Percentiles rank a stretch among this genome's conserved stretches.
phyloP scores from a whole-genome alignment of 2,888 invertebrate genomes.

The Hypena proboscidalis region DNA sequence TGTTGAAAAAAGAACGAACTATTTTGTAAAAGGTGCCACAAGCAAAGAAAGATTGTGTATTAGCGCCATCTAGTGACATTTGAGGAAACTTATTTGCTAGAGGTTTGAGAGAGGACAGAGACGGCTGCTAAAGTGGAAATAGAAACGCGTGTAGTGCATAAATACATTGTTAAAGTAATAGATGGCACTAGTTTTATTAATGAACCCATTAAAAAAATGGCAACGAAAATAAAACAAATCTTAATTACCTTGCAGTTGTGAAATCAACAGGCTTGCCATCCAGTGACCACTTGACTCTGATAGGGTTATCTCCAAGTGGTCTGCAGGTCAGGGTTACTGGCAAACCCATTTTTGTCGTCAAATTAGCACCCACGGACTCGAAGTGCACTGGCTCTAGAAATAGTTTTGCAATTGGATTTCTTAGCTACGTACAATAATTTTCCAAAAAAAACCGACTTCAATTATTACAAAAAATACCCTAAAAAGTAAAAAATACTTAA shows the following conservation, averaged over 20 bases:
- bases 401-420: conserved; percentile 28
- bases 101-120: background rate
- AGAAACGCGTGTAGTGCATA: no score
- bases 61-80: no score
- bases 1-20: background rate
- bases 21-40: background rate
- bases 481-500: no score
- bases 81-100: no score
- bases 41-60: no score
- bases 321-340: conserved; percentile 90
- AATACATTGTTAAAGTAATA: no score
- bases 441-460: background rate
- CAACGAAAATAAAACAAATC: background rate
- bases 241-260: conserved; percentile 67
- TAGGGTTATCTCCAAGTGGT: conserved; percentile 93
- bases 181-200: no score
- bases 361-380: conserved; percentile 89
- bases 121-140: no score
- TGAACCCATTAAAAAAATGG: no score
- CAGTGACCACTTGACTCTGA: conserved; percentile 92
- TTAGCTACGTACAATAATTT: background rate
- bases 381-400: conserved; percentile 91
- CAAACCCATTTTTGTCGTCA: conserved; percentile 90
- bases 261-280: conserved; percentile 88
- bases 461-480: no score